Evolutionary conservation across 2,797 vertebrate species (phyloP).

Genomic region (Hafferia zeledoni): DNA sequence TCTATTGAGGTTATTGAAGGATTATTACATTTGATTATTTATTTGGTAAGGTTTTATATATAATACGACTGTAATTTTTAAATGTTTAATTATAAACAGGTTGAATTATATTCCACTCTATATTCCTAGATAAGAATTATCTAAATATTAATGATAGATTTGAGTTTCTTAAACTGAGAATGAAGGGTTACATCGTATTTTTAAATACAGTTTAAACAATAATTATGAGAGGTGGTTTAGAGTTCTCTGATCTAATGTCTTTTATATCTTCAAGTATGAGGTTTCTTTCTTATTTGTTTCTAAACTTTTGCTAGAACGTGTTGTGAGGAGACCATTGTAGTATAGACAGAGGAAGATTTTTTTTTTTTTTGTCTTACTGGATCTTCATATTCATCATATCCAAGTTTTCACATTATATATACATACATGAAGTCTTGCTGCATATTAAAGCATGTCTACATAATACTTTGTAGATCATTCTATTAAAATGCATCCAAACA

Average conservation of each 20-base stretch:
- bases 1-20: neutral
- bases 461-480: neutral
- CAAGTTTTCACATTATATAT: neutral
- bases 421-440: neutral
- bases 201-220: neutral
- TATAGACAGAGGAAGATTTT: neutral
- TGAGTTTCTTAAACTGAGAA: neutral
- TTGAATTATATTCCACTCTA: neutral
- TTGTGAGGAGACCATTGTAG: rapidly evolving
- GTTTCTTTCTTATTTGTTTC: neutral
- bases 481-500: neutral
- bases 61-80: neutral
- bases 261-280: neutral
- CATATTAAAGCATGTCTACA: neutral
- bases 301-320: neutral
- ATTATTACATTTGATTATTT: neutral
- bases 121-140: neutral
- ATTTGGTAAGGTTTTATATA: neutral
- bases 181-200: neutral
- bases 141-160: neutral
- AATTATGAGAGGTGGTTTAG: neutral
- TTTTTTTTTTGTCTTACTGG: neutral
- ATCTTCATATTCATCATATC: neutral
- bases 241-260: neutral
- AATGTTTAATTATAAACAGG: neutral